Conservation (phyloP, 2,888 invertebrate genomes). For the Sinotaia quadrata region DNA sequence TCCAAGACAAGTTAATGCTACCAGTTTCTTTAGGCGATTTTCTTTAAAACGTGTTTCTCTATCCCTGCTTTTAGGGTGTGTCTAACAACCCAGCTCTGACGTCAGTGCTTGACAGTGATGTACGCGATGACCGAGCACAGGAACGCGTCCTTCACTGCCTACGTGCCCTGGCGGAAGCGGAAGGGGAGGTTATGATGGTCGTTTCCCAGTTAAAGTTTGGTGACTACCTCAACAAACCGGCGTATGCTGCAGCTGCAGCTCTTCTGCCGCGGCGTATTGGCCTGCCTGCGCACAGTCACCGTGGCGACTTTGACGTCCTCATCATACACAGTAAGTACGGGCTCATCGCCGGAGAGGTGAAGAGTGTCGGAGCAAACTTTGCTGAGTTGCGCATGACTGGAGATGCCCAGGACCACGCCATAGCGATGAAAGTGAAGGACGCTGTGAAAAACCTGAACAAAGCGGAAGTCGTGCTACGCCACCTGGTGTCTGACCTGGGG, state of each 20-base stretch:
- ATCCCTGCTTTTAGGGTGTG: no score
- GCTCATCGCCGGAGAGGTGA: not conserved
- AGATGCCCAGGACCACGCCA: not conserved
- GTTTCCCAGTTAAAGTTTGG: not conserved
- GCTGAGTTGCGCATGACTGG: not conserved
- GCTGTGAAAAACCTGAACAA: not conserved
- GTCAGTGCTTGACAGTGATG: not conserved
- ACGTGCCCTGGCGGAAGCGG: not conserved
- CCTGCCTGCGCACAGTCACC: not conserved
- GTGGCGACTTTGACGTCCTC: not conserved
- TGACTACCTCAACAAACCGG: not conserved
- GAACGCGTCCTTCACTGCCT: not conserved
- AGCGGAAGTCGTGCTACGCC: not conserved
- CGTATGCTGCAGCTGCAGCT: not conserved
- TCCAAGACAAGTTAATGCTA: no score
- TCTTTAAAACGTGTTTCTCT: no score
- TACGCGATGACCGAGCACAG: not conserved
- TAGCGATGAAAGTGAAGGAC: not conserved
- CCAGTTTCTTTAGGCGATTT: no score
- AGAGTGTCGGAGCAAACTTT: not conserved
- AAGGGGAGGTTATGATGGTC: not conserved
- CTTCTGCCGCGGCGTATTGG: not conserved
- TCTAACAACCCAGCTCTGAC: no score
- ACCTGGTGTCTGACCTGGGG: not conserved
- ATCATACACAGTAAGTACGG: not conserved